Evolutionary conservation across 2,113 vertebrate genomes (phyloP), one percentile per base, ranked within the genome.

Genomic region (Vulpes vulpes): DNA sequence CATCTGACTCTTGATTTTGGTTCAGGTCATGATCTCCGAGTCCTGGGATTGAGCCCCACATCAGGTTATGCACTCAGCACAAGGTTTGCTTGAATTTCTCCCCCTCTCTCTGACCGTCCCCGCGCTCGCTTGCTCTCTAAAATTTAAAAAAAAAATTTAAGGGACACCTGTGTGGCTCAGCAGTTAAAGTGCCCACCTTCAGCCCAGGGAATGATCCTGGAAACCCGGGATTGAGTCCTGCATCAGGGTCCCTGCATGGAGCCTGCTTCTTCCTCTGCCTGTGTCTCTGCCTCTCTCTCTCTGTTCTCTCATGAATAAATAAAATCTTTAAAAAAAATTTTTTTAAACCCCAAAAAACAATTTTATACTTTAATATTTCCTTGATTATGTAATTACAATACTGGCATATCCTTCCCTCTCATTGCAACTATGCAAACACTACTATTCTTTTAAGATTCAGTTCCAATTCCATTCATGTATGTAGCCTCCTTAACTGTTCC

Each of bases 391-490:
- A 60, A 67, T 20, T 17, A 60, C 4, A 69, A 25, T 65, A 51
- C 64, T 78, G 35, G 38, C 55, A 80, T 22, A 49, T 1, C 30
- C 43, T 57, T n/a, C 8, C 35, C 22, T 94, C 27, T 90, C 59
- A 69, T 2, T 65, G 30, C 8, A 71, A 53, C 38, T 23, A 74
- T 38, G 20, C 32, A 92, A 79, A 74, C 30, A 27, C 79, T 92
- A 80, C 30, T 92, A 43, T 38, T 95, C 32, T 87, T 38, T 64
- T 71, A 97, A 97, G 51, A 78, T 74, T 85, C 76, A 81, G 65
- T 43, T 86, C 83, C 79, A 89, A 83, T 79, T 83, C 51, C 55
- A 81, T 38, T 53, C n/a, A 2, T 71, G 2, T 10, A 57, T n/a
- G 30, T 64, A 35, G 65, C 83, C 65, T 85, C 74, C 23, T 12